Conservation (phyloP, 2,113 vertebrate genomes). For the Furnarius figulus region DNA sequence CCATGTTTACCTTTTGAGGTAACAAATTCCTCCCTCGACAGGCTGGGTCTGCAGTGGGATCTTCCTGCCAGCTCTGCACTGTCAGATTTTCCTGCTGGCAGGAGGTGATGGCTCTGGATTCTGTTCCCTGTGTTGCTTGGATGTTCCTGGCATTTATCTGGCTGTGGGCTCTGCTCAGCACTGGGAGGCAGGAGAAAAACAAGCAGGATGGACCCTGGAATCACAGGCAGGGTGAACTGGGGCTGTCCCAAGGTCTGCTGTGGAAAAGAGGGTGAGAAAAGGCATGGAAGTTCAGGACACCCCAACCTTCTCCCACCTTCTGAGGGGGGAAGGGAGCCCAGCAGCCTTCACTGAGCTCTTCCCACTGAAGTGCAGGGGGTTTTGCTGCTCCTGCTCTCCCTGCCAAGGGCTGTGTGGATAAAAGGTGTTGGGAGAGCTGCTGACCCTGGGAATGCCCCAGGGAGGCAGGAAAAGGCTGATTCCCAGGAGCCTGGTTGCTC, state of each 20-base stretch:
- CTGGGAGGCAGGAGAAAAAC: conserved; percentile 38
- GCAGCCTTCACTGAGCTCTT: background rate
- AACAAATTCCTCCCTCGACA: background rate
- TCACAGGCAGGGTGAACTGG: background rate
- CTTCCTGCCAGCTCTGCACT: background rate
- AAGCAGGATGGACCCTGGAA: background rate
- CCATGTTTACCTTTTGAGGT: background rate
- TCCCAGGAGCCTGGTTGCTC: background rate
- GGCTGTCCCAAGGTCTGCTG: background rate
- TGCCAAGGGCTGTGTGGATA: background rate
- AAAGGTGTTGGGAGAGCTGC: background rate
- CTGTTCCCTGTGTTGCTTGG: conserved; percentile 22
- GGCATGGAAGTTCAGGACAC: background rate
- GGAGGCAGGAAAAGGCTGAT: background rate
- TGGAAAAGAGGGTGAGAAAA: rapidly evolving
- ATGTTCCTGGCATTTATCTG: conserved; percentile 22
- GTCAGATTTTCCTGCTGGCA: background rate
- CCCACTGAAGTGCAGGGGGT: background rate
- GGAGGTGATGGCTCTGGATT: background rate
- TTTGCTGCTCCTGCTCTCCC: background rate
- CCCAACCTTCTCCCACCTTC: background rate
- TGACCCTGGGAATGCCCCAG: background rate
- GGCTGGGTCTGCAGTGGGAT: background rate
- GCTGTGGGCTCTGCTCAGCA: conserved; percentile 21
- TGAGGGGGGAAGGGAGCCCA: background rate